These are phyloP conservation scores for Ctenomys sociabilis DNA, from an alignment of 2,113 vertebrate genomes.

Conservation along the genomic window DNA sequence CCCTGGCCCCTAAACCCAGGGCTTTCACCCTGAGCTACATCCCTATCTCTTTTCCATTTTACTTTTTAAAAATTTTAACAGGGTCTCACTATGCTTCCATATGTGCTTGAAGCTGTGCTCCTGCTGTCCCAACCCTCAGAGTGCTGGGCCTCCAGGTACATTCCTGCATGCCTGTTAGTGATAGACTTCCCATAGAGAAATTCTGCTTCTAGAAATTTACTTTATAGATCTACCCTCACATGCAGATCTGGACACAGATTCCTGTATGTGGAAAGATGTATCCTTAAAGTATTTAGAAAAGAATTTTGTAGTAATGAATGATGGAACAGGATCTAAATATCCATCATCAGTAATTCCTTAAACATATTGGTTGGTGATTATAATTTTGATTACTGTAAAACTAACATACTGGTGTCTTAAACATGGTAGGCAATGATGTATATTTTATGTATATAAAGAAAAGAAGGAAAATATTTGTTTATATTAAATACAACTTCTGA, in stretches of 20 bases:
- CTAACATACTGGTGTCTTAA: not conserved
- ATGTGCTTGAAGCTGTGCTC: not conserved
- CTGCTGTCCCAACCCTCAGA: not conserved
- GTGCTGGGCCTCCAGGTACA: not conserved
- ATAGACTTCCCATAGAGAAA: not conserved
- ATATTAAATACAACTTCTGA: not conserved
- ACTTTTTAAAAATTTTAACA: not conserved
- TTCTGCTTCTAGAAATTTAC: constrained; percentile 23
- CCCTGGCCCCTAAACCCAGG: too few species aligned
- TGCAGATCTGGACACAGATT: not conserved
- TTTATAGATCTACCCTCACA: not conserved
- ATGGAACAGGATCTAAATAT: not conserved
- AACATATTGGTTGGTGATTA: not conserved
- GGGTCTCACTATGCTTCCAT: not conserved
- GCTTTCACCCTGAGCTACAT: not conserved
- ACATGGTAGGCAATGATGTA: not conserved
- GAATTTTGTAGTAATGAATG: not conserved
- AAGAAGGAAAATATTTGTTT: not conserved
- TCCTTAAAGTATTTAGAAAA: constrained; percentile 1
- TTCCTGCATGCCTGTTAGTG: not conserved
- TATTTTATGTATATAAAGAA: not conserved
- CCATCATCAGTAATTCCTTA: not conserved
- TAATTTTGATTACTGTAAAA: not conserved
- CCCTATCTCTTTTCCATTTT: not conserved
- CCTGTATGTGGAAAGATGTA: not conserved